Evolutionary conservation across 2,888 invertebrate genomes (phyloP).

Genomic region (Allolobophora icterica): DNA sequence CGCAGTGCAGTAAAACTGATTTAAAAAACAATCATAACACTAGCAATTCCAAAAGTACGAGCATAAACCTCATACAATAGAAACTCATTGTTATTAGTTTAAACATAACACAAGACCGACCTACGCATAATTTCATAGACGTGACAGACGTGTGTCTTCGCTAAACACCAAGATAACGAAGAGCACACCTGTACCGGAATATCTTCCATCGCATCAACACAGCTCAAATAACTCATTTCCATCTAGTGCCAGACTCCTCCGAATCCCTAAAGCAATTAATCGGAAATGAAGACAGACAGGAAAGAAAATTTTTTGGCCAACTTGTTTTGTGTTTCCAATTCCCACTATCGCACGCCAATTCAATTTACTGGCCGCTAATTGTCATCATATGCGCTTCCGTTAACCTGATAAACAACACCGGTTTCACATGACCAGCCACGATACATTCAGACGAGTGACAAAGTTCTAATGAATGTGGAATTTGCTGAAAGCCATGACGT

Average conservation of each 20-base stretch:
- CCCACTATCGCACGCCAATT: not conserved
- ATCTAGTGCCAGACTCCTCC: not conserved
- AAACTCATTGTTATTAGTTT: not conserved
- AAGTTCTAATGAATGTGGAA: not conserved
- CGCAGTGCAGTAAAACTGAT: not conserved
- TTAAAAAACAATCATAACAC: not conserved
- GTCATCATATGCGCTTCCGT: not conserved
- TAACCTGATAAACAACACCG: not conserved
- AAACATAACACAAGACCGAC: not conserved
- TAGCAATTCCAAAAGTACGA: not conserved
- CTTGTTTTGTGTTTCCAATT: not conserved
- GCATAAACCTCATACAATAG: not conserved
- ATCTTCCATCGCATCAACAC: not conserved
- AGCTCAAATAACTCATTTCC: conserved; percentile 17
- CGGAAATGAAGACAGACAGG: not conserved
- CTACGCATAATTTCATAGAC: not conserved
- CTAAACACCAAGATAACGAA: not conserved
- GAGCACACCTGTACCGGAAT: not conserved
- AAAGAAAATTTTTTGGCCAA: not conserved
- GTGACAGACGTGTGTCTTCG: not conserved
- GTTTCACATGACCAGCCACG: not conserved
- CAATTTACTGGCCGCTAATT: not conserved
- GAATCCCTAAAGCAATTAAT: not conserved
- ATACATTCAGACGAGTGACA: not conserved
- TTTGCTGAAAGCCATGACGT: not conserved